Conservation (phyloP, 2,797 vertebrate species). For the Sparus aurata region DNA sequence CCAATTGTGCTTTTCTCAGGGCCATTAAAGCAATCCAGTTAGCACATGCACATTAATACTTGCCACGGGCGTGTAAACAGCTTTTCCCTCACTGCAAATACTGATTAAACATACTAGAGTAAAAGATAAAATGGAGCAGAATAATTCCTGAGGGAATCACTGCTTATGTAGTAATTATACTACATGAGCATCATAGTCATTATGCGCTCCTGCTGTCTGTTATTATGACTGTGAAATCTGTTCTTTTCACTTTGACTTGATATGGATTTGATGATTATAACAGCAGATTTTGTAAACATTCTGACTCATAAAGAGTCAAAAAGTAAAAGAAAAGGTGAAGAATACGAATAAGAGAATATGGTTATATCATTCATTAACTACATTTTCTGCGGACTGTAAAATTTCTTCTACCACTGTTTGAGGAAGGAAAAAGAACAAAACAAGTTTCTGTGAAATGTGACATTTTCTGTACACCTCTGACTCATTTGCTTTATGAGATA, state of each 20-base stretch:
- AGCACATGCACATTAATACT: constrained; percentile 43
- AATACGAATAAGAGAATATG: not conserved
- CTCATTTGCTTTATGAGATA: constrained; percentile 73
- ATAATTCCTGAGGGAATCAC: constrained; percentile 41
- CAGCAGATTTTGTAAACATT: not conserved
- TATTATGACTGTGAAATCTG: constrained; percentile 28
- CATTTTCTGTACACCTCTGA: constrained; percentile 58
- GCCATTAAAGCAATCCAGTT: constrained; percentile 24
- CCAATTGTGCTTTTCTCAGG: constrained; percentile 7
- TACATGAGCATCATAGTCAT: constrained; percentile 14
- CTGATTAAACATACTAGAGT: constrained; percentile 55
- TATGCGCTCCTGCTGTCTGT: constrained; percentile 37
- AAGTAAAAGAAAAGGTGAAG: not conserved
- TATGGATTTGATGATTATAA: not conserved
- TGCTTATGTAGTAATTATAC: constrained; percentile 41
- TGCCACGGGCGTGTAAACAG: constrained; percentile 58
- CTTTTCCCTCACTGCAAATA: constrained; percentile 44
- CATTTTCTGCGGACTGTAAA: not conserved
- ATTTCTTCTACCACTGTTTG: not conserved
- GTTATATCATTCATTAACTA: too few relatives aligned
- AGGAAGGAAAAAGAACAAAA: constrained; percentile 1
- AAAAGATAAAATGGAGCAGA: constrained; percentile 51
- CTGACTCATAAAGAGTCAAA: not conserved
- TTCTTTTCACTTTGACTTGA: constrained; percentile 21
- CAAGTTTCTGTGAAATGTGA: constrained; percentile 53